Evolutionary conservation across 2,888 invertebrate species (phyloP), one percentile per base, ranked within the genome.

Genomic region (Rhaphigaster nebulosa): DNA sequence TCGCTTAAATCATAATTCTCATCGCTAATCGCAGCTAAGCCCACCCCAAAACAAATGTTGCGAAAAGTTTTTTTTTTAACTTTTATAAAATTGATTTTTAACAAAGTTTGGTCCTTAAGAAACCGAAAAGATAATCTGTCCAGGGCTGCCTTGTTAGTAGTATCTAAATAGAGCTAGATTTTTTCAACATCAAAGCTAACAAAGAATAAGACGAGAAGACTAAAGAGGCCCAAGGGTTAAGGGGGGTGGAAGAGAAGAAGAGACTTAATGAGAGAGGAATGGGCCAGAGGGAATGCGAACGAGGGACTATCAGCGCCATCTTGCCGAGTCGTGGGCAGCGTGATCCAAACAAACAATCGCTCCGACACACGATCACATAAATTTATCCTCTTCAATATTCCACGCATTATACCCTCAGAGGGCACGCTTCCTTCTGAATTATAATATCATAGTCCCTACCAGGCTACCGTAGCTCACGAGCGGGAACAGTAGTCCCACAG

Each of bases 321-420:
- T 60, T n/a, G 87, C 12, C n/a, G 34, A 26, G 88, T 88, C 88
- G 88, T 88, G 88, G 56, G 12, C 18, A 38, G 56, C 88, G 88
- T 88, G 88, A 88, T 38, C n/a, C 88, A 88, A 88, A 88, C 65
- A 88, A 88, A 88, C 65, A 65, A 88, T 60, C 65, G 26, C 41
- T 45, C 45, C n/a, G 41, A n/a, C 60, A 60, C 88, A 88, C 88
- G 88, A 88, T 65, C 88, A 88, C 88, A 88, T 88, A 88, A 88
- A 88, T 88, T 88, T 65, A 65, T 38, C 88, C 88, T 88, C 88
- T 88, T 88, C 88, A 88, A 88, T 88, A 88, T 88, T 88, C 88
- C 88, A 88, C 88, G 88, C 88, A 88, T 88, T 88, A 88, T 60
- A 1, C 45, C 45, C 45, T 6, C 84, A 23, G 45, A 4, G 70